phyloP scores from a whole-genome alignment of 2,797 vertebrate genomes.

The Melanotaenia nigrans region DNA sequence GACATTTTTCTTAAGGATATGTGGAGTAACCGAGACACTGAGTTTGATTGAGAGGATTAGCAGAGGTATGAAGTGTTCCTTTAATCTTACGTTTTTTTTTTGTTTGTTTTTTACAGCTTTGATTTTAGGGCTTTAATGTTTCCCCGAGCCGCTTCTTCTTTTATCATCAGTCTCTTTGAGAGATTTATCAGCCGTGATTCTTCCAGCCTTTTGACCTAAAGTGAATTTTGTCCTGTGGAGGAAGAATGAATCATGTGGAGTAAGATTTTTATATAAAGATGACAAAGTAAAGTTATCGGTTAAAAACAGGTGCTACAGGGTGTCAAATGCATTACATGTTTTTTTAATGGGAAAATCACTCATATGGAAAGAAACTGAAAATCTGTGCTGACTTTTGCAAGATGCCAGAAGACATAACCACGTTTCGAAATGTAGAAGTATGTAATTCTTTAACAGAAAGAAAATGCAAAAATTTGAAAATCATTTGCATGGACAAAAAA shows the following conservation, averaged over 20 bases:
- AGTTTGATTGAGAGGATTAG: background rate
- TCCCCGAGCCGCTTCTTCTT: conserved; percentile 10
- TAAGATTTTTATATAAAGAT: background rate
- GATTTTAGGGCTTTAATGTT: background rate
- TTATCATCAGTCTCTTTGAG: conserved; percentile 30
- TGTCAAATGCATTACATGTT: background rate
- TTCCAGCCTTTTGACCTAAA: conserved; percentile 29
- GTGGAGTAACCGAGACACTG: background rate
- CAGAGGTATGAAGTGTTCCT: background rate
- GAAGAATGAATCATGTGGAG: background rate
- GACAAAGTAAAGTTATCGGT: no score
- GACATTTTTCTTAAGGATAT: background rate
- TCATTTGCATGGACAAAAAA: no score
- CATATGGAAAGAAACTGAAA: background rate
- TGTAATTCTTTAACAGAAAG: no score
- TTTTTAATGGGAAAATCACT: background rate
- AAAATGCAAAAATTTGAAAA: no score
- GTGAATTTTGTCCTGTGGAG: conserved; percentile 23
- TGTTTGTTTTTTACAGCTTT: background rate
- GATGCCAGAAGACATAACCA: background rate
- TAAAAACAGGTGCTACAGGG: conserved; percentile 3
- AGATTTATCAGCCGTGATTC: conserved; percentile 11
- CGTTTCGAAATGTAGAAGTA: background rate
- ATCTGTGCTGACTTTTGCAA: background rate
- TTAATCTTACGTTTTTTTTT: conserved; percentile 8